These are phyloP conservation scores for Ditylenchus dipsaci DNA, from an alignment of 1,140 invertebrate genomes.

Conservation along the genomic window DNA sequence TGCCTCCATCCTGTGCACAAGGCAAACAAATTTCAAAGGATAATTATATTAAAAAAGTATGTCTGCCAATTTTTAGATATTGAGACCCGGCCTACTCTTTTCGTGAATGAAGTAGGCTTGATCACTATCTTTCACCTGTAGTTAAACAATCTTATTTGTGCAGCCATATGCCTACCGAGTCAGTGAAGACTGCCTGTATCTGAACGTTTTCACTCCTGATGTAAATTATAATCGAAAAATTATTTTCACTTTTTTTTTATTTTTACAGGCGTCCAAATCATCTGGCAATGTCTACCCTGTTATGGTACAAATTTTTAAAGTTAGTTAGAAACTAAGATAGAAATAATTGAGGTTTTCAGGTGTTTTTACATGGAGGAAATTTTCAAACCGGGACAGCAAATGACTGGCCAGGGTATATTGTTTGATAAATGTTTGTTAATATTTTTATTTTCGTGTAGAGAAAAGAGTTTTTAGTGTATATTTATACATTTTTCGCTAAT, in stretches of 20 bases:
- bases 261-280: slow-evolving; percentile 43
- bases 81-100: neutral
- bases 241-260: too few relatives aligned
- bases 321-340: too few relatives aligned
- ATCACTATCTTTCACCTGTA: too few relatives aligned
- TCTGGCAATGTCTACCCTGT: slow-evolving; percentile 60
- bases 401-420: slow-evolving; percentile 52
- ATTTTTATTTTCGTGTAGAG: too few relatives aligned
- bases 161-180: slow-evolving; percentile 44
- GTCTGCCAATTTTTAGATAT: neutral
- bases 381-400: slow-evolving; percentile 67
- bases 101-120: neutral
- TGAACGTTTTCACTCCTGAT: slow-evolving; percentile 52
- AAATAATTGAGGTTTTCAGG: too few relatives aligned
- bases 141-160: neutral
- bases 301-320: slow-evolving; percentile 47
- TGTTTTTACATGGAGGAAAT: slow-evolving; percentile 64
- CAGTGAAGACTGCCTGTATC: slow-evolving; percentile 48
- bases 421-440: too few relatives aligned
- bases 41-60: too few relatives aligned
- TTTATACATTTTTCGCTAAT: too few relatives aligned
- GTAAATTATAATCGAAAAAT: slow-evolving; percentile 30
- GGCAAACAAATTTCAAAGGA: neutral
- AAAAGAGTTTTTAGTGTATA: too few relatives aligned
- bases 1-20: neutral